Evolutionary conservation across 2,888 invertebrate species (phyloP).

Genomic region (Imbricaverruca yamaguchii): DNA sequence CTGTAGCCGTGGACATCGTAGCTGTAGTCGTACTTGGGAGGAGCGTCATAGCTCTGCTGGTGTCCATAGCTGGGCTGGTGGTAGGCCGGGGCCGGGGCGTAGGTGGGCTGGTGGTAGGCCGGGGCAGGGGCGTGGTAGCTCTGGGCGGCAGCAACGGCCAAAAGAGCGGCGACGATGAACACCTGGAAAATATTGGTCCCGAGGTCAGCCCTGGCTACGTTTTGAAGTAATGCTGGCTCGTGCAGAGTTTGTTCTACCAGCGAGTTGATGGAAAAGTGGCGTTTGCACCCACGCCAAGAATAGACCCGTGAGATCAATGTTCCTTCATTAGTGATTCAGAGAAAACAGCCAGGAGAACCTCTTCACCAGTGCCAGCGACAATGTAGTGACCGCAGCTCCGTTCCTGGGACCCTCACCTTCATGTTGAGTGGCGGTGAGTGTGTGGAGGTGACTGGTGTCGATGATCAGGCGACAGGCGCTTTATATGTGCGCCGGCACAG

Average conservation of each 20-base stretch:
- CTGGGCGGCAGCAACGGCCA: not conserved
- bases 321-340: no score
- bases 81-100: not conserved
- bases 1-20: conserved; percentile 29
- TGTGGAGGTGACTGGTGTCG: not conserved
- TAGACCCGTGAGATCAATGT: no score
- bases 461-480: not conserved
- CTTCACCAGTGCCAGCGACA: no score
- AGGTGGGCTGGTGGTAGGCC: not conserved
- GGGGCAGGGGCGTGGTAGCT: not conserved
- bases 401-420: not conserved
- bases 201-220: no score
- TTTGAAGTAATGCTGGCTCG: no score
- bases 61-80: not conserved
- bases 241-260: no score
- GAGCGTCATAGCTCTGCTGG: not conserved
- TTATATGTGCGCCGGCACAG: not conserved
- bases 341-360: no score
- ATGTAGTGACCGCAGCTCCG: no score
- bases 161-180: not conserved
- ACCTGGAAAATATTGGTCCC: not conserved
- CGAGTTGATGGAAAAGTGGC: no score
- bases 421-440: not conserved
- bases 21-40: conserved; percentile 25
- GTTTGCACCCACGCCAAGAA: no score